A percentile compares a stretch with the other conserved stretches of the same genome.
These are phyloP conservation scores for Andrena hattorfiana DNA, from an alignment of 2,888 invertebrate species.

Conservation along the genomic window DNA sequence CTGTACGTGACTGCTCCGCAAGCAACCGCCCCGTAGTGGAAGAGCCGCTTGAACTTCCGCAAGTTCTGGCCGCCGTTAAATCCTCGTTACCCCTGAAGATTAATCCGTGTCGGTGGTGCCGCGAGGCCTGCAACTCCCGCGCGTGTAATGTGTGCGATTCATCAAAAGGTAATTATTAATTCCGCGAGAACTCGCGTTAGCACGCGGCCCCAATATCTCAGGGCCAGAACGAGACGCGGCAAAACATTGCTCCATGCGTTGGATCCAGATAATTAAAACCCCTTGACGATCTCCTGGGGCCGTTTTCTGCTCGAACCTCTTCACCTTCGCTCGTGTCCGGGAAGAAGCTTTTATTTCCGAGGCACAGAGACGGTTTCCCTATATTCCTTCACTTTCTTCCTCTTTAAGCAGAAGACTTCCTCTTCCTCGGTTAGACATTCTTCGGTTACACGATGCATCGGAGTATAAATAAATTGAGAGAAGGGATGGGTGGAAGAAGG, in stretches of 20 bases:
- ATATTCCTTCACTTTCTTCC: no score
- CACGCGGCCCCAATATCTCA: constrained; percentile 27
- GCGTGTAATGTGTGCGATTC: constrained; percentile 54
- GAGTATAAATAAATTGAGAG: background rate
- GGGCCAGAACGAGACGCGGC: background rate
- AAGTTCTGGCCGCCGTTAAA: constrained; percentile 69
- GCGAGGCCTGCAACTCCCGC: constrained; percentile 45
- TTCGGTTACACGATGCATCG: no score
- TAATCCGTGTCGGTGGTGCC: constrained; percentile 60
- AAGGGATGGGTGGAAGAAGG: background rate
- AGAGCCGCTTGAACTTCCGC: constrained; percentile 62
- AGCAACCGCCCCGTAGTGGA: constrained; percentile 35
- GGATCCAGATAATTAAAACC: constrained; percentile 31
- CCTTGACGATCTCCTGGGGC: background rate
- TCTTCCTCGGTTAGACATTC: no score
- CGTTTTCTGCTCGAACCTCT: background rate
- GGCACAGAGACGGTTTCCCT: no score
- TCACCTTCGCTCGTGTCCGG: background rate
- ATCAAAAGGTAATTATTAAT: constrained; percentile 65
- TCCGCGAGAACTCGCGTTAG: constrained; percentile 22
- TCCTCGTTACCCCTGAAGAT: constrained; percentile 71
- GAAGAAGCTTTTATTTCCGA: no score
- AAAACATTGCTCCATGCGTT: constrained; percentile 5
- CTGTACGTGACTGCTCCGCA: constrained; percentile 58
- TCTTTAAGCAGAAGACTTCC: no score